These are phyloP conservation scores for Chesias legatella DNA, from an alignment of 2,888 invertebrate genomes.

Conservation along the genomic window DNA sequence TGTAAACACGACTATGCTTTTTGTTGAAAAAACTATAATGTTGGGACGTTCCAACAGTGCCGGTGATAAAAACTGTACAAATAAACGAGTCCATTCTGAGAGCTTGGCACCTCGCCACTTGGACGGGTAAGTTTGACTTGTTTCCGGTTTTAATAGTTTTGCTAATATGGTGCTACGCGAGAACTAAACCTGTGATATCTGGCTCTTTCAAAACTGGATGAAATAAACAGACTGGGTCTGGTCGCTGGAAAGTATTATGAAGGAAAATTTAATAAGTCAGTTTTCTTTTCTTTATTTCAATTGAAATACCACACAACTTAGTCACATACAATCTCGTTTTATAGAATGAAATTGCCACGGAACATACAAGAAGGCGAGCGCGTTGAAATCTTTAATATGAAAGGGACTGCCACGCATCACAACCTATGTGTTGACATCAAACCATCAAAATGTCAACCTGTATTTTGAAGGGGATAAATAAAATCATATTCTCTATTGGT, in stretches of 20 bases:
- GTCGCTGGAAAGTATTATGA: no score
- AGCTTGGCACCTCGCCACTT: slow-evolving; percentile 8
- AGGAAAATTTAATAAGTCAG: no score
- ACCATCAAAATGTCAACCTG: no score
- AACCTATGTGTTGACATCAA: no score
- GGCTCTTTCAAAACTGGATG: background rate
- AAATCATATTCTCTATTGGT: no score
- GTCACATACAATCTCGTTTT: background rate
- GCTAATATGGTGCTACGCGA: background rate
- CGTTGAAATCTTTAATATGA: slow-evolving; percentile 12
- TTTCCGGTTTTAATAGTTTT: background rate
- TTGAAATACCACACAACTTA: no score
- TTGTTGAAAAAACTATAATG: slow-evolving; percentile 21
- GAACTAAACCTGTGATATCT: background rate
- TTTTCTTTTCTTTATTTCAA: no score
- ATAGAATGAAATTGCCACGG: background rate
- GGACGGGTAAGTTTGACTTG: slow-evolving; percentile 1
- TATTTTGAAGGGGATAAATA: no score
- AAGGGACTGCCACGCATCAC: background rate
- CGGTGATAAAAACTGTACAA: slow-evolving; percentile 12
- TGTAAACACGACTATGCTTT: slow-evolving; percentile 26
- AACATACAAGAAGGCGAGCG: background rate
- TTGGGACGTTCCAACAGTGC: slow-evolving; percentile 10
- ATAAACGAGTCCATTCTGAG: slow-evolving; percentile 10
- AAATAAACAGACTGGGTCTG: background rate